phyloP scores from a whole-genome alignment of 2,888 invertebrate genomes.

The Agapostemon virescens region DNA sequence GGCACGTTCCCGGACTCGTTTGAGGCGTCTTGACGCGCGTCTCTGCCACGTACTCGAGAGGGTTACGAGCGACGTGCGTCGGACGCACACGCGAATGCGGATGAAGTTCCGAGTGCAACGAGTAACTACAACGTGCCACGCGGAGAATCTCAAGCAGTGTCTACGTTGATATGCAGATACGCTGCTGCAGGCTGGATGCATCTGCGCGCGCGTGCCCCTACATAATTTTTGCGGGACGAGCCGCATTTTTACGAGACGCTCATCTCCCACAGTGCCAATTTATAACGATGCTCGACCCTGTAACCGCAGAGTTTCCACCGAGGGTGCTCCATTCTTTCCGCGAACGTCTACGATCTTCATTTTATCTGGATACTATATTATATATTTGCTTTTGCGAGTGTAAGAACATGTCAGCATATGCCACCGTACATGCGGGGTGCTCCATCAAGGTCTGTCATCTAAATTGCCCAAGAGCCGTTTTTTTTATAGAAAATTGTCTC shows the following conservation, averaged over 20 bases:
- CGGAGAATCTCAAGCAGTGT: constrained; percentile 45
- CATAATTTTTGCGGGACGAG: constrained; percentile 19
- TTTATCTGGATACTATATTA: too few relatives aligned
- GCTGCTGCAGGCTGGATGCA: constrained; percentile 2
- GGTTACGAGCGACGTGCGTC: constrained; percentile 33
- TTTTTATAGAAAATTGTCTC: too few relatives aligned
- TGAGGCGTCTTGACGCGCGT: constrained; percentile 38
- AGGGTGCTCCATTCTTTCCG: not conserved
- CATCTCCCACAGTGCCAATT: not conserved
- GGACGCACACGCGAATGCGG: constrained; percentile 45
- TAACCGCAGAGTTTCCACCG: not conserved
- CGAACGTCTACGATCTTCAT: not conserved
- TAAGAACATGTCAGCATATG: too few relatives aligned
- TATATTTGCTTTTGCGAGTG: too few relatives aligned
- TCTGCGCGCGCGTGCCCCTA: constrained; percentile 3
- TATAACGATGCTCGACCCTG: not conserved
- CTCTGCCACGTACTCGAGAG: constrained; percentile 33
- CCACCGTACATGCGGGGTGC: too few relatives aligned
- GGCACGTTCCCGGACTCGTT: constrained; percentile 46
- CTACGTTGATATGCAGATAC: constrained; percentile 41
- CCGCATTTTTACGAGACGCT: not conserved
- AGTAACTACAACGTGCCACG: constrained; percentile 40
- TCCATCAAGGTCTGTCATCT: too few relatives aligned
- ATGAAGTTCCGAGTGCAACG: constrained; percentile 46
- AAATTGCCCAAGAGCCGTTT: too few relatives aligned